phyloP scores from a whole-genome alignment of 2,888 invertebrate genomes.

The Mesodorylaimus sp. region DNA sequence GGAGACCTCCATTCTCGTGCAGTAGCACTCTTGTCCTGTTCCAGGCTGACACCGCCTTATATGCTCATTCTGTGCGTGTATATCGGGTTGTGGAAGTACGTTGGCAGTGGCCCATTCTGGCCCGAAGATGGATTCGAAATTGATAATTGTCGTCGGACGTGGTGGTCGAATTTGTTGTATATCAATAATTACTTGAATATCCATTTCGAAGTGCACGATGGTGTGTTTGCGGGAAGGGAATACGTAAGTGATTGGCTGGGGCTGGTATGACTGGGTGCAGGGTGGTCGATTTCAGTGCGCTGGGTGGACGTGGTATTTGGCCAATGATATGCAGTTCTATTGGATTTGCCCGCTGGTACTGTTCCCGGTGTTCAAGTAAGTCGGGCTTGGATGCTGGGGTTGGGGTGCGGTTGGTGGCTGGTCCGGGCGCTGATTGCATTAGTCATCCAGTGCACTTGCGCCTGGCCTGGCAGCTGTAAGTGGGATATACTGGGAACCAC shows the following conservation, averaged over 20 bases:
- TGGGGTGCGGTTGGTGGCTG: too few relatives aligned
- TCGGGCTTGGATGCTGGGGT: not conserved
- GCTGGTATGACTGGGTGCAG: too few relatives aligned
- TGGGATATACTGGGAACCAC: too few relatives aligned
- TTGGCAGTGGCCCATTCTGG: constrained; percentile 58
- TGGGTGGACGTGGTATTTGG: constrained; percentile 49
- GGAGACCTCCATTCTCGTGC: not conserved
- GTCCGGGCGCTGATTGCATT: too few relatives aligned
- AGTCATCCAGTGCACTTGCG: too few relatives aligned
- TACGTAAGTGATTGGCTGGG: too few relatives aligned
- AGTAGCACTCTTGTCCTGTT: constrained; percentile 13
- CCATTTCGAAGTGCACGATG: not conserved
- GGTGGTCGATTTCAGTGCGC: constrained; percentile 49
- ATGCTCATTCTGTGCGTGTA: constrained; percentile 51
- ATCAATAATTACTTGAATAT: constrained; percentile 27
- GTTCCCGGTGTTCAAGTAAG: constrained; percentile 38
- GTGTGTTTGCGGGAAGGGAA: not conserved
- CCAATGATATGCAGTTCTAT: constrained; percentile 52
- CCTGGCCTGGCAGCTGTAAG: too few relatives aligned
- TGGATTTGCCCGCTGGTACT: constrained; percentile 46
- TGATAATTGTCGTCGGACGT: constrained; percentile 20
- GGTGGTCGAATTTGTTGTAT: constrained; percentile 30
- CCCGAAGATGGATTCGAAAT: constrained; percentile 46
- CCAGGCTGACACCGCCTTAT: constrained; percentile 56
- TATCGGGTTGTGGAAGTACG: constrained; percentile 49